These are phyloP conservation scores for Colostygia pectinataria DNA, from an alignment of 2,888 invertebrate genomes.

Conservation along the genomic window DNA sequence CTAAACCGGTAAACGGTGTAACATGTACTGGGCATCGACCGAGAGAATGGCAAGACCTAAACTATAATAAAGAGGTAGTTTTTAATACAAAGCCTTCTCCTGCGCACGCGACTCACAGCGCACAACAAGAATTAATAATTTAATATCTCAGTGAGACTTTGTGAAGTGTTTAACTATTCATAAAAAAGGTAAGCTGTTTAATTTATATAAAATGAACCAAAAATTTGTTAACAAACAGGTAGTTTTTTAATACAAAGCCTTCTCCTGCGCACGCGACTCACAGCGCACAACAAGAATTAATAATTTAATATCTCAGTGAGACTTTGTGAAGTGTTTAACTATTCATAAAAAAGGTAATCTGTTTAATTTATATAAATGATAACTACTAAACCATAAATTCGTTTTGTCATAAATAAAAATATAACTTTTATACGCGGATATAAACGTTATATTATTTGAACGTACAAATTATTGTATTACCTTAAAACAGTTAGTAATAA, in stretches of 20 bases:
- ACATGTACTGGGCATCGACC: slow-evolving; percentile 18
- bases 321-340: slow-evolving; percentile 9
- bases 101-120: slow-evolving; percentile 34
- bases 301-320: not conserved
- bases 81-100: slow-evolving; percentile 29
- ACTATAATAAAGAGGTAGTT: slow-evolving; percentile 33
- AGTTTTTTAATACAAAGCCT: slow-evolving; percentile 35
- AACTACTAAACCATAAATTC: not conserved
- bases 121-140: not conserved
- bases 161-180: slow-evolving; percentile 7
- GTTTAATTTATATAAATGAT: not conserved
- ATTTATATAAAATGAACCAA: not conserved
- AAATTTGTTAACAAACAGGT: slow-evolving; percentile 28
- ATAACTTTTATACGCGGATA: too few relatives aligned
- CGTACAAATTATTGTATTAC: too few relatives aligned
- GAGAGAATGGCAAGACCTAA: slow-evolving; percentile 35
- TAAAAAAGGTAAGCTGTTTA: slow-evolving; percentile 12
- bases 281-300: slow-evolving; percentile 5
- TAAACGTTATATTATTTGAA: too few relatives aligned
- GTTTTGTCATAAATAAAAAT: too few relatives aligned
- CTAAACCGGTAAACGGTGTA: slow-evolving; percentile 30
- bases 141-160: slow-evolving; percentile 1
- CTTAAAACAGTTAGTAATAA: too few relatives aligned
- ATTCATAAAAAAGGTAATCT: slow-evolving; percentile 12
- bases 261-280: slow-evolving; percentile 34